Evolutionary conservation across 2,113 vertebrate genomes (phyloP), one percentile per base, ranked within the genome.

Genomic region (Donacobius atricapilla): DNA sequence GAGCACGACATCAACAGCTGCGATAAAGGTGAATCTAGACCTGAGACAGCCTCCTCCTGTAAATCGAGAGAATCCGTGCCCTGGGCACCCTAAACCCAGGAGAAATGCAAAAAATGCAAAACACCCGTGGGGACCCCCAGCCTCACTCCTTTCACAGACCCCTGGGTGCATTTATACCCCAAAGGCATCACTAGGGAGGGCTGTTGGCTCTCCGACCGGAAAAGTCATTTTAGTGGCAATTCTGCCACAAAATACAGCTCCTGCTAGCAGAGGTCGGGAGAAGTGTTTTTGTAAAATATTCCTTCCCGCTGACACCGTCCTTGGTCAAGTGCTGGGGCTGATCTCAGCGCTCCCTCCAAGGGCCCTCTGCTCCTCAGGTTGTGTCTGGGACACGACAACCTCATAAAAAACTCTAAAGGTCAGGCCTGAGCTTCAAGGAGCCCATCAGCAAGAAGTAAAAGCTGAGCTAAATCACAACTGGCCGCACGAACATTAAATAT

Each of bases 391-490:
- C 42, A 30, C 2, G 64, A 93, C 89, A 83, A 65, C 50, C 92
- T 91, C 94, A 31, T 91, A 79, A 94, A 94, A 90, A 90, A 58
- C 69, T 48, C 78, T 42, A 88, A 94, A 96, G 94, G 91, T 96
- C 94, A 61, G 78, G 22, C 39, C 9, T 1, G 51, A 85, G 79
- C 94, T 95, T 35, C 68, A 7, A 91, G 83, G 87, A 91, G 25
- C 69, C 18, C 63, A 75, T 45, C 82, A 80, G 80, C 83, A 20
- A 35, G 77, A n/a, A 83, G 83, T 8, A 72, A 91, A 68, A 83
- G 75, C 82, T 13, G 57, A 64, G 83, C 63, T 78, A 35, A 73
- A 76, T 47, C 6, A 13, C 71, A 42, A 15, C 44, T 23, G 89
- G 92, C 92, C 86, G 87, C 91, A 78, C 77, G 65, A 76, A 87